These are phyloP conservation scores for Engystomops pustulosus DNA, from an alignment of 2,113 vertebrate genomes.

Conservation along the genomic window DNA sequence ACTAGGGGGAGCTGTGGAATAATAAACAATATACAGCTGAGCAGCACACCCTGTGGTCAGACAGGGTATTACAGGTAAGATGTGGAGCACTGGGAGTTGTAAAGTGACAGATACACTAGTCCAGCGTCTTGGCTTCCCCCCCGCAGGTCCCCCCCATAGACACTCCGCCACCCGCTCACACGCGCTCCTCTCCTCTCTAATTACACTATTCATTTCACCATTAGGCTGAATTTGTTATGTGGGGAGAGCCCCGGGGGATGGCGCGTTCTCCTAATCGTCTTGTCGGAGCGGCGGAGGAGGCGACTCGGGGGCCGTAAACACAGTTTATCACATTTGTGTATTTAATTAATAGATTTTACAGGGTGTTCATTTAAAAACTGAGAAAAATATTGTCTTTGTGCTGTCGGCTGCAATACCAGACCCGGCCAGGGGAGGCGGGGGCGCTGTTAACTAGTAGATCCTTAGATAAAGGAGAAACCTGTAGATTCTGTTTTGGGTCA, in stretches of 20 bases:
- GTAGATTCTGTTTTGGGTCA: too few species aligned
- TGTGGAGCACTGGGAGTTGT: background rate
- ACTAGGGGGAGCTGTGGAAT: background rate
- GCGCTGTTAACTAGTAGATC: too few species aligned
- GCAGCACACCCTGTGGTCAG: background rate
- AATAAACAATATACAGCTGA: background rate
- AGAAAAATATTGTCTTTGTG: too few species aligned
- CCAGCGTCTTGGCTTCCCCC: too few species aligned
- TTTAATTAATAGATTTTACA: too few species aligned
- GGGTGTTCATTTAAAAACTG: too few species aligned
- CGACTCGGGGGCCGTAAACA: background rate
- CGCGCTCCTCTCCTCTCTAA: background rate
- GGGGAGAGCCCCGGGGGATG: background rate
- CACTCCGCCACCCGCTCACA: background rate
- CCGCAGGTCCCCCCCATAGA: background rate
- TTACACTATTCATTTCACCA: constrained; percentile 7
- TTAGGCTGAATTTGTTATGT: background rate
- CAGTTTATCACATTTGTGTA: background rate
- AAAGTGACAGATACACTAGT: background rate
- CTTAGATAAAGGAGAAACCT: too few species aligned
- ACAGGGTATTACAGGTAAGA: background rate
- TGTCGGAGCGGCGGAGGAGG: background rate
- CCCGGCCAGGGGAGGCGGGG: too few species aligned
- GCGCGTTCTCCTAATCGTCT: background rate
- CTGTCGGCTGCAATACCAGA: too few species aligned